Evolutionary conservation across 2,888 invertebrate genomes (phyloP).

Genomic region (Chaitophorus viminalis): DNA sequence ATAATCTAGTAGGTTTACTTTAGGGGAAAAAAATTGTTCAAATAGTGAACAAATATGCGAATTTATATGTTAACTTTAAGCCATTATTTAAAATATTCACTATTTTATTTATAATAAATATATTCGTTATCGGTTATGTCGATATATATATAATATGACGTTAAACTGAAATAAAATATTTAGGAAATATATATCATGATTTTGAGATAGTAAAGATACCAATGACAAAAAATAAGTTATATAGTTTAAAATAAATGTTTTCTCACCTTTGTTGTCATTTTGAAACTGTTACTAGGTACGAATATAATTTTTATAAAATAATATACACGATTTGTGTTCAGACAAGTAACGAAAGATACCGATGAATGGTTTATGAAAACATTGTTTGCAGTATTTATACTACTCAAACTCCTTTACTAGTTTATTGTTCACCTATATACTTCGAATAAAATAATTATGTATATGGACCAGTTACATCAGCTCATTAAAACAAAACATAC

Average conservation of each 20-base stretch:
- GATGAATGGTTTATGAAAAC: not conserved
- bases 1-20: too few species aligned
- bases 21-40: too few species aligned
- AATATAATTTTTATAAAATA: not conserved
- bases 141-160: too few species aligned
- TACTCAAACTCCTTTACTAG: not conserved
- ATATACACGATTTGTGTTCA: not conserved
- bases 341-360: not conserved
- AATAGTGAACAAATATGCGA: too few species aligned
- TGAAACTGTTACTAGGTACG: not conserved
- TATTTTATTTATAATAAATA: too few species aligned
- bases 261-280: not conserved
- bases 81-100: too few species aligned
- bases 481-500: conserved; percentile 3
- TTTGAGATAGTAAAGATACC: too few species aligned
- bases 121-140: too few species aligned
- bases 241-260: not conserved
- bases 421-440: conserved; percentile 3
- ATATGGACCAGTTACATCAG: conserved; percentile 15
- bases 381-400: conserved; percentile 29
- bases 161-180: too few species aligned
- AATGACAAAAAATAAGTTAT: too few species aligned
- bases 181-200: too few species aligned
- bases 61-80: too few species aligned
- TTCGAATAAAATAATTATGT: not conserved